Conservation (phyloP, 2,888 invertebrate species). For the Diplazon laetatorius region DNA sequence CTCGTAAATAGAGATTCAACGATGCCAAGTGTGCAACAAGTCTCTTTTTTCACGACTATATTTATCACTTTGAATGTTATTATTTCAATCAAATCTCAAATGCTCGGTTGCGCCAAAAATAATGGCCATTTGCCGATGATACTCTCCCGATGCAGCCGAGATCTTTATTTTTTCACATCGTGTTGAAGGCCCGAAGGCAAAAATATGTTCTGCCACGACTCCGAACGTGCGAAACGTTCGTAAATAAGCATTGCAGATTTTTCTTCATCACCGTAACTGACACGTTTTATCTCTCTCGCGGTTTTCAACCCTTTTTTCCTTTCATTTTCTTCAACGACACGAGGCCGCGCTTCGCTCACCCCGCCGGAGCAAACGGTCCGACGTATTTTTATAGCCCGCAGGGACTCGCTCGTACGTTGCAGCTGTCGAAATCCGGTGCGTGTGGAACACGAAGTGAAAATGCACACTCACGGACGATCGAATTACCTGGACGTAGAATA, state of each 20-base stretch:
- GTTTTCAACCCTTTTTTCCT: constrained; percentile 7
- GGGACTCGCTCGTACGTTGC: constrained; percentile 42
- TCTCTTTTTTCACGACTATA: not conserved
- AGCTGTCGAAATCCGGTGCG: constrained; percentile 56
- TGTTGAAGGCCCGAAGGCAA: not conserved
- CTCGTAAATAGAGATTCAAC: too few relatives aligned
- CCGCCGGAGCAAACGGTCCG: constrained; percentile 5
- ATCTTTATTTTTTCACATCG: not conserved
- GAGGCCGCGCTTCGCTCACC: constrained; percentile 13
- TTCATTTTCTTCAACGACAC: constrained; percentile 31
- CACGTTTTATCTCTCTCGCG: constrained; percentile 3
- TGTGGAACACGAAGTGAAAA: constrained; percentile 22
- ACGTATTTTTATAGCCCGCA: constrained; percentile 58
- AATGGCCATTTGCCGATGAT: not conserved
- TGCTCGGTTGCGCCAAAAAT: not conserved
- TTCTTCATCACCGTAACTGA: constrained; percentile 37
- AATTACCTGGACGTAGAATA: constrained; percentile 18
- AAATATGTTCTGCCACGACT: constrained; percentile 1
- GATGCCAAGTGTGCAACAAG: too few relatives aligned
- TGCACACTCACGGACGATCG: not conserved
- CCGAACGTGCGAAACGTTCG: constrained; percentile 24
- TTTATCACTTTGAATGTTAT: not conserved
- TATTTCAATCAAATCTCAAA: not conserved
- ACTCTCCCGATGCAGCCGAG: not conserved
- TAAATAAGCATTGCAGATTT: constrained; percentile 58